Conservation (phyloP, 2,888 invertebrate species). For the Cyclophora punctaria region DNA sequence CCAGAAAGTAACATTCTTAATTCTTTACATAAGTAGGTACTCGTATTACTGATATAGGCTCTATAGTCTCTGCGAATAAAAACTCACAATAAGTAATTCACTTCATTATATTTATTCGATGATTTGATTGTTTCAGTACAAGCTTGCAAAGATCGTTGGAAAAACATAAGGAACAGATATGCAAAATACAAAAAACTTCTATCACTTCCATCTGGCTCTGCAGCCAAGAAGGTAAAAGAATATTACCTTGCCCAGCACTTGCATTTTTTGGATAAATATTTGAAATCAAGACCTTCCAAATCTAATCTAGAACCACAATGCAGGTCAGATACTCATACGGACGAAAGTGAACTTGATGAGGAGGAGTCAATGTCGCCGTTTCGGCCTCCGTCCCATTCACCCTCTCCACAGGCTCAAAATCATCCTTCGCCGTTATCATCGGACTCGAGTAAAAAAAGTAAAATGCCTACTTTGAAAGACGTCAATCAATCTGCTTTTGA, state of each 20-base stretch:
- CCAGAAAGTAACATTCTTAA: no score
- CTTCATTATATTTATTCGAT: no score
- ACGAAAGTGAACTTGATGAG: not conserved
- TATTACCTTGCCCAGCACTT: not conserved
- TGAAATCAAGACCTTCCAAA: not conserved
- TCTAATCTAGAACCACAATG: not conserved
- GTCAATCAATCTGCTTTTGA: not conserved
- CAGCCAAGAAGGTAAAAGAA: not conserved
- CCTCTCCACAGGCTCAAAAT: not conserved
- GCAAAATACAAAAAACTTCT: not conserved
- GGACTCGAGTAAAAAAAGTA: no score
- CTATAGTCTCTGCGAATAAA: no score
- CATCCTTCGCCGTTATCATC: no score
- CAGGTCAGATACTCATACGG: no score
- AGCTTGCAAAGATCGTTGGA: not conserved
- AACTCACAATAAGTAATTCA: no score
- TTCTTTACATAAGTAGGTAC: no score
- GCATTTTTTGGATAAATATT: not conserved
- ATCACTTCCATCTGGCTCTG: not conserved
- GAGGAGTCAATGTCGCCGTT: not conserved
- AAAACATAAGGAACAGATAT: not conserved
- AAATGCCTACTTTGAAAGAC: not conserved
- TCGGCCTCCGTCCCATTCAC: not conserved
- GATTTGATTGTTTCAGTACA: not conserved
- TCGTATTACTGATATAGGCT: no score